These are phyloP conservation scores for Nysson spinosus DNA, from an alignment of 2,888 invertebrate genomes.

Conservation along the genomic window DNA sequence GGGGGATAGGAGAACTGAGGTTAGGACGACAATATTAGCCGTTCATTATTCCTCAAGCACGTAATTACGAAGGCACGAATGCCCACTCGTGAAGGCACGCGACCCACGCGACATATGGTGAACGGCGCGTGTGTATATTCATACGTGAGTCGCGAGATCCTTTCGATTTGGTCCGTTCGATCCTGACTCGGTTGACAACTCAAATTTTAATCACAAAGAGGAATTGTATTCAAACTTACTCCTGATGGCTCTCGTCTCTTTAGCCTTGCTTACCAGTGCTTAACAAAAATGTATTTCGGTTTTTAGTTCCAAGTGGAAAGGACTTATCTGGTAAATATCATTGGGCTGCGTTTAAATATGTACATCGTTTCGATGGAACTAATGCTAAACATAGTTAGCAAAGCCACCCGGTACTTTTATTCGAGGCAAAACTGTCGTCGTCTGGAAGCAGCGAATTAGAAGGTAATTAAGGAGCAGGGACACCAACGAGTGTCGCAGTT, in stretches of 20 bases:
- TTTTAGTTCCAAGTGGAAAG: too few species aligned
- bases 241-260: slow-evolving; percentile 1
- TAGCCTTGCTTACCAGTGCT: background rate
- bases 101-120: slow-evolving; percentile 72
- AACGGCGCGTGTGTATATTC: slow-evolving; percentile 40
- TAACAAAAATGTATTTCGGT: too few species aligned
- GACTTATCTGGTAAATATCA: too few species aligned
- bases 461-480: slow-evolving; percentile 47
- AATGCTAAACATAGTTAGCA: background rate
- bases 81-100: slow-evolving; percentile 74
- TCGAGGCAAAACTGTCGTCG: slow-evolving; percentile 18
- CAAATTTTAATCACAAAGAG: slow-evolving; percentile 26
- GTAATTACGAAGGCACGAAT: slow-evolving; percentile 68
- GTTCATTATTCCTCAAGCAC: slow-evolving; percentile 73
- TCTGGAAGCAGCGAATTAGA: slow-evolving; percentile 51
- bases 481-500: slow-evolving; percentile 43
- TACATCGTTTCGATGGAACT: too few species aligned
- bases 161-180: slow-evolving; percentile 24
- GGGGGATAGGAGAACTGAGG: slow-evolving; percentile 21
- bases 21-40: slow-evolving; percentile 73
- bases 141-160: slow-evolving; percentile 44
- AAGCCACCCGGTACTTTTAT: slow-evolving; percentile 20
- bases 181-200: slow-evolving; percentile 23
- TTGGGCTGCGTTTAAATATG: too few species aligned
- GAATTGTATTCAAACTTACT: slow-evolving; percentile 6